Base-by-base conservation (phyloP, 1,140 invertebrate genomes). In the Bacillus rossius region DNA sequence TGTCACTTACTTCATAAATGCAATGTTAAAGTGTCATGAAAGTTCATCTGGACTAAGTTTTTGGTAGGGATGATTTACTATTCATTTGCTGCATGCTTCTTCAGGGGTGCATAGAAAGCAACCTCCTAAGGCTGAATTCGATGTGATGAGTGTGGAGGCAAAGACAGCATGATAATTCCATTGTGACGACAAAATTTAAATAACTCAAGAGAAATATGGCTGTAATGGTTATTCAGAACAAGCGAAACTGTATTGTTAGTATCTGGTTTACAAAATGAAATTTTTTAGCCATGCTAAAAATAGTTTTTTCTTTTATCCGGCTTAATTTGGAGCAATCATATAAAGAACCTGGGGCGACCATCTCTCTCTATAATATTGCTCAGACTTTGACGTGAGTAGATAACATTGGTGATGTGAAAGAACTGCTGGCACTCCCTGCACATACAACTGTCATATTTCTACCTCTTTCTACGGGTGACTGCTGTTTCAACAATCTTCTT, bases 101-200 rank as follows among this genome's bases (percentile, higher is more conserved):
- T 78, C 3, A 76, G 67, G 19, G 73, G 67, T 1, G 65, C 66
- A 62, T 62, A 73, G 61, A 74, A 68, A 60, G 52, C 59, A 29
- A 57, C 45, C 62, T 74, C 70, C 13, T 73, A 60, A 8, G 71
- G 72, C 57, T 75, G 72, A 10, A 74, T 50, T 54, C 62, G 63
- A 55, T 75, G 70, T 43, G 69, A 67, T 17, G 64, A 67, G 62
- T 75, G 68, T 8, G 70, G 71, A 45, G 67, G 69, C 42, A 76
- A 65, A 17, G 66, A 67, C 42, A 76, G 43, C 52, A 72, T 40
- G 42, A 69, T 53, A 45, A 76, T 70, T 29, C 70, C 67, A 58
- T 67, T 64, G 42, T 73, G 54, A 64, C 62, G 67, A 52, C 68
- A 69, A 59, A 66, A 65, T 22, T 63, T 43, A 42, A 55, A 65